phyloP scores from a whole-genome alignment of 1,140 invertebrate species.

The Kradibia gibbosae region DNA sequence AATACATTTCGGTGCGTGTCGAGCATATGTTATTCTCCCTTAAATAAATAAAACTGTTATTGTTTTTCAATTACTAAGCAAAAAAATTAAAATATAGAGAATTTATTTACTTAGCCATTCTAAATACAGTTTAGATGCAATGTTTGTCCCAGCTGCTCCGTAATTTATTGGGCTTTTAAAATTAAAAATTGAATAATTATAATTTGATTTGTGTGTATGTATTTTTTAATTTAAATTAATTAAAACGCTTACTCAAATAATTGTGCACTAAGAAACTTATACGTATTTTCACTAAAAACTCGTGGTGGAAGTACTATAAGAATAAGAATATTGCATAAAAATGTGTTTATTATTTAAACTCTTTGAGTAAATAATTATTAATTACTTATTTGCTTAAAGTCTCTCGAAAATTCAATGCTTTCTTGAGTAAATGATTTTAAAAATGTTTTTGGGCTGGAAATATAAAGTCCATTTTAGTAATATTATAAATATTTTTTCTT shows the following conservation, averaged over 20 bases:
- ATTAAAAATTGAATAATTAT: conserved; percentile 3
- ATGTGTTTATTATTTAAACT: neutral
- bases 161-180: conserved; percentile 43
- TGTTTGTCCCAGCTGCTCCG: conserved; percentile 35
- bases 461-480: neutral
- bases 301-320: conserved; percentile 35
- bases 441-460: conserved; percentile 24
- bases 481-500: too few relatives aligned
- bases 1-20: conserved; percentile 16
- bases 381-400: conserved; percentile 38
- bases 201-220: neutral
- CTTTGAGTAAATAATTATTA: neutral
- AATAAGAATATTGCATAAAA: neutral
- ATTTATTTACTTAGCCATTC: conserved; percentile 31
- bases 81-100: neutral
- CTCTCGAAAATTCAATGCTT: conserved; percentile 8
- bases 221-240: neutral
- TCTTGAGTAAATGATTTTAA: conserved; percentile 27
- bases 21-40: neutral
- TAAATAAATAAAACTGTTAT: neutral
- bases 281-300: conserved; percentile 37
- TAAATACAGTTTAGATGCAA: conserved; percentile 29
- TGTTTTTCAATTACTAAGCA: neutral
- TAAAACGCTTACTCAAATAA: conserved; percentile 31
- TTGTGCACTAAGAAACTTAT: conserved; percentile 32